Evolutionary conservation across 2,888 invertebrate species (phyloP), one percentile per base, ranked within the genome.

Genomic region (Agrotis clavis): DNA sequence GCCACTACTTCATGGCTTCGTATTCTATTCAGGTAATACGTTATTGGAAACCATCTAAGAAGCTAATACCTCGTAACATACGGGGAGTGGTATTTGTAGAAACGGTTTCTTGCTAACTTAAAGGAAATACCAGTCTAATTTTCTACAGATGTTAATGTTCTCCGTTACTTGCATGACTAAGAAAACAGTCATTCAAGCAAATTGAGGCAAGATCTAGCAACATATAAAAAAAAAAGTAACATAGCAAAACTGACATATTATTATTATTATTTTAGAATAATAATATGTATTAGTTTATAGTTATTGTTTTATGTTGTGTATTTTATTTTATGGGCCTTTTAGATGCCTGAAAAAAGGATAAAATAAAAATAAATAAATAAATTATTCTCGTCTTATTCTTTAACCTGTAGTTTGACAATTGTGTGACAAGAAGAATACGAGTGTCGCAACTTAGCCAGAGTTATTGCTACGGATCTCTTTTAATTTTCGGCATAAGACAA

Each of bases 11-110:
- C 11, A 30, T n/a, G 16, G 1, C 3, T 57, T 4, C 7, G 1
- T 16, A 65, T 35, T 35, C 0, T 9, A 0, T 7, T 45, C 45
- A 45, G 18, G 2, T 18, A 30, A 16, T 45, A 56, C 2, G 6
- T 25, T 54, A 62, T 19, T 74, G 21, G 25, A 41, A 62, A 74
- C 14, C 11, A 14, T 25, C 1, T 62, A n/a, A 47, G 50, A 35
- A 51, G 19, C n/a, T 57, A 21, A n/a, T 19, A 47, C 45, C 41
- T 63, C 9, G 13, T 50, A n/a, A 45, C 4, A 16, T 47, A 16
- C 1, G 47, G 4, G 11, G 7, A 47, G n/a, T 48, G 0, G 14
- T 30, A n/a, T 30, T 60, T n/a, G 9, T 7, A 0, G 14, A 9
- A 45, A 41, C 3, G 4, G 51, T 35, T 30, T n/a, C 0, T 9